phyloP scores from a whole-genome alignment of 64 coral and sea anemone species.

The Porites lutea region DNA sequence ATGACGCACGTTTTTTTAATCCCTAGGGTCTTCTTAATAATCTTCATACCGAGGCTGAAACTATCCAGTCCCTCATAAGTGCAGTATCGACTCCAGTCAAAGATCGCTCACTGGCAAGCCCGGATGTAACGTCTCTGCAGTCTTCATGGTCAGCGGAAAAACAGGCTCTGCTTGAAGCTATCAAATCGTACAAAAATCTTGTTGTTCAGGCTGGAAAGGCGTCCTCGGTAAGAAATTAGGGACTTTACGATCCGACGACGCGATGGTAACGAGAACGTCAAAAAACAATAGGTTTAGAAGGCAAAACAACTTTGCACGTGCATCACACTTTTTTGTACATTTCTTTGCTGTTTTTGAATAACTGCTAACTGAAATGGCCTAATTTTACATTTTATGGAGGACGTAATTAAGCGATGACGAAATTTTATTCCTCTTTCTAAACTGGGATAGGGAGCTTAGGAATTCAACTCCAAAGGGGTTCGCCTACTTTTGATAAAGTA shows the following conservation, averaged over 20 bases:
- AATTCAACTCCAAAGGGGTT: too few relatives aligned
- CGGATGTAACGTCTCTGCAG: constrained; percentile 58
- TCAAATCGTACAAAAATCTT: constrained; percentile 83
- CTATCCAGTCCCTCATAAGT: constrained; percentile 79
- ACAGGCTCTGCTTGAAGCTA: constrained; percentile 77
- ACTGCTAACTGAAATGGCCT: too few relatives aligned
- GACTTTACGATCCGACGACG: background rate
- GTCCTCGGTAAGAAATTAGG: constrained; percentile 59
- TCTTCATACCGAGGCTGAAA: constrained; percentile 87
- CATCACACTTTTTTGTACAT: too few relatives aligned
- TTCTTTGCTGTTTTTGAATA: too few relatives aligned
- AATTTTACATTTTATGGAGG: too few relatives aligned
- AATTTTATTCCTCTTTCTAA: too few relatives aligned
- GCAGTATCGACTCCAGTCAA: constrained; percentile 61
- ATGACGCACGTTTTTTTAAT: background rate
- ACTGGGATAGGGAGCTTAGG: too few relatives aligned
- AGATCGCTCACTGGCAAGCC: constrained; percentile 3
- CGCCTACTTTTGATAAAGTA: too few relatives aligned
- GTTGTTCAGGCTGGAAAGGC: constrained; percentile 72
- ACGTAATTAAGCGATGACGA: too few relatives aligned
- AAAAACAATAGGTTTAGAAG: too few relatives aligned
- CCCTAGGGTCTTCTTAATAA: constrained; percentile 79
- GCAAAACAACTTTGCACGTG: too few relatives aligned
- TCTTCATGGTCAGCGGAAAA: constrained; percentile 85
- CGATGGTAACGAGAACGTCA: too few relatives aligned